Percentiles rank a stretch among this genome's conserved stretches.
phyloP scores from a whole-genome alignment of 2,797 vertebrate genomes.

The Eleutherodactylus coqui region DNA sequence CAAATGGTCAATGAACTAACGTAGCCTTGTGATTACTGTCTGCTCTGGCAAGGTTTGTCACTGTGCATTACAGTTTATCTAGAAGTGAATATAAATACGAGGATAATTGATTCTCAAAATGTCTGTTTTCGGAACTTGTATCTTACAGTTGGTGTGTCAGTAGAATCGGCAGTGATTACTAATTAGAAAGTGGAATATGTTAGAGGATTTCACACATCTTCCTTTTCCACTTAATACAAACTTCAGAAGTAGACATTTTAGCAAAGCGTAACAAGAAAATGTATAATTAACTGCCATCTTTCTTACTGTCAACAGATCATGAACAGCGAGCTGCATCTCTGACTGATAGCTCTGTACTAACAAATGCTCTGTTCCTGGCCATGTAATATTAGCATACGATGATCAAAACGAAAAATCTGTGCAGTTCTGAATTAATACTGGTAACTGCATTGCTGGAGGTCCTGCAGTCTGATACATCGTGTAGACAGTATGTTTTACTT shows the following conservation, averaged over 20 bases:
- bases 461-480: not conserved
- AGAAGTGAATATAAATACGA: conserved; percentile 73
- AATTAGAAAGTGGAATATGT: conserved; percentile 76
- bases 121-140: conserved; percentile 67
- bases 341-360: conserved; percentile 3
- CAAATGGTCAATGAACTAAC: conserved; percentile 14
- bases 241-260: conserved; percentile 57
- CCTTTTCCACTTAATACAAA: conserved; percentile 63
- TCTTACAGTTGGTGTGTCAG: conserved; percentile 71
- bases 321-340: conserved; percentile 64
- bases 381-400: not conserved
- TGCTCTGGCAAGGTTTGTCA: conserved; percentile 32
- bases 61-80: conserved; percentile 28
- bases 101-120: conserved; percentile 74
- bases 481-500: not conserved
- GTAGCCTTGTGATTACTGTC: not conserved
- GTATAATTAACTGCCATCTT: conserved; percentile 73
- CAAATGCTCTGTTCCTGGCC: not conserved
- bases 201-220: conserved; percentile 68
- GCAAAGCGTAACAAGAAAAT: conserved; percentile 63
- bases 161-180: conserved; percentile 75
- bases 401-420: conserved; percentile 1
- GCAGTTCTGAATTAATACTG: not conserved
- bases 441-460: not conserved
- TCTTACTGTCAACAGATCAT: conserved; percentile 70